Base-by-base conservation (phyloP, 2,113 vertebrate genomes). In the Xenus cinereus region DNA sequence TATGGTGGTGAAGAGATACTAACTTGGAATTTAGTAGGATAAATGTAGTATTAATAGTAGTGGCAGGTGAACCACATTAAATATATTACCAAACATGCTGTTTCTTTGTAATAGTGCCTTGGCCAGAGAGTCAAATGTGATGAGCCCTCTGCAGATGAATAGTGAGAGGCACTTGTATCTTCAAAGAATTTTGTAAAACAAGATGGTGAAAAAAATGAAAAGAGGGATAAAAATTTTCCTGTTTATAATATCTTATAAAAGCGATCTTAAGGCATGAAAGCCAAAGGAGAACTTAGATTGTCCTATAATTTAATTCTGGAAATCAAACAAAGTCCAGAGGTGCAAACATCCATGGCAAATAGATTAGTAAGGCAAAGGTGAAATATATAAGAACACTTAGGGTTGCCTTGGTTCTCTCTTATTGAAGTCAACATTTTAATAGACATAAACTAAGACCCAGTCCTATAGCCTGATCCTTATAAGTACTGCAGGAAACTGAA, bases 71-170 rank as follows among this genome's bases (percentile, higher is more conserved):
- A 81, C 46, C 64, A 66, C 37, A 11, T 64, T 90, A 88, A 92
- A 81, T 75, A 7, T 89, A 57, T 89, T 88, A 72, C 74, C 57
- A 86, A 69, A 50, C 30, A 35, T 45, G 19, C 37, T 75, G 28
- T 63, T 96, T 94, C 33, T 69, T 91, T 89, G 62, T 93, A 93
- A 76, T 89, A 67, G 37, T 28, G 30, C 46, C 45, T 45, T 78
- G 22, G 39, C 37, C 48, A 73, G 24, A 57, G 56, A 54, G 45
- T 83, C 60, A 94, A n/a, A 73, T 93, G 27, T 50, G 50, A 46
- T 90, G 54, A 92, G 26, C 59, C 10, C 15, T 90, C 46, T 69
- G 12, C 14, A 89, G 24, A 75, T 57, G 22, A 69, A 53, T 18
- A 76, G 43, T 57, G 68, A 84, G 51, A 92, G 23, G n/a, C 53